phyloP scores from a whole-genome alignment of 2,888 invertebrate species.

The Thereva nobilitata region DNA sequence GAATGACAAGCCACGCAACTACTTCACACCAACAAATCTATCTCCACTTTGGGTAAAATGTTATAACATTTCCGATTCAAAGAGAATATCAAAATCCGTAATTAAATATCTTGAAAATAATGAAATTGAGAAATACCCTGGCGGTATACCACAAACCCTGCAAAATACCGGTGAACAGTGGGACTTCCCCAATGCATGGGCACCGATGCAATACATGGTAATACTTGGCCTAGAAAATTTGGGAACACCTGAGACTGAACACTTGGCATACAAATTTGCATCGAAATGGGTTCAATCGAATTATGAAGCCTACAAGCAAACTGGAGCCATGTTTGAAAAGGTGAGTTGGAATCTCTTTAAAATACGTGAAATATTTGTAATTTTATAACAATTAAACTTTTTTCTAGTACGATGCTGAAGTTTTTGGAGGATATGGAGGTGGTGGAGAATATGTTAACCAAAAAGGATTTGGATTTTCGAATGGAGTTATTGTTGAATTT shows the following conservation, averaged over 20 bases:
- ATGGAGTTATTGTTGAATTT: constrained; percentile 85
- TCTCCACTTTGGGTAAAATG: constrained; percentile 82
- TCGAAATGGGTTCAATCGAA: constrained; percentile 82
- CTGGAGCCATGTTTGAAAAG: constrained; percentile 82
- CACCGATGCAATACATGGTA: constrained; percentile 84
- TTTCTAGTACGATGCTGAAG: constrained; percentile 65
- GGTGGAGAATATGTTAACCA: constrained; percentile 92
- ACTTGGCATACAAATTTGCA: constrained; percentile 73
- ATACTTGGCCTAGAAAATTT: constrained; percentile 76
- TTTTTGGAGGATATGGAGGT: constrained; percentile 71
- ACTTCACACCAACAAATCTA: constrained; percentile 80
- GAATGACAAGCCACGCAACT: constrained; percentile 68
- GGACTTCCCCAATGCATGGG: constrained; percentile 95
- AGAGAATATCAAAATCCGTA: constrained; percentile 64
- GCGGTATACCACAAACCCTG: constrained; percentile 80
- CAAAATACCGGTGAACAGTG: constrained; percentile 83
- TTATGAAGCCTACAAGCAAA: constrained; percentile 72
- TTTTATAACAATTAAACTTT: constrained; percentile 21
- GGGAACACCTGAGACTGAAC: constrained; percentile 65
- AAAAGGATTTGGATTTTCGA: constrained; percentile 93
- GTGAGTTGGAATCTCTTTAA: constrained; percentile 57
- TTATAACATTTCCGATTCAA: constrained; percentile 64
- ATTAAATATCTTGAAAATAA: constrained; percentile 72
- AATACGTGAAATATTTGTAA: constrained; percentile 19
- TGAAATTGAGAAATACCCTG: constrained; percentile 66